These are phyloP conservation scores for Tokudaia muenninki DNA, from an alignment of 2,797 vertebrate genomes.

Conservation along the genomic window DNA sequence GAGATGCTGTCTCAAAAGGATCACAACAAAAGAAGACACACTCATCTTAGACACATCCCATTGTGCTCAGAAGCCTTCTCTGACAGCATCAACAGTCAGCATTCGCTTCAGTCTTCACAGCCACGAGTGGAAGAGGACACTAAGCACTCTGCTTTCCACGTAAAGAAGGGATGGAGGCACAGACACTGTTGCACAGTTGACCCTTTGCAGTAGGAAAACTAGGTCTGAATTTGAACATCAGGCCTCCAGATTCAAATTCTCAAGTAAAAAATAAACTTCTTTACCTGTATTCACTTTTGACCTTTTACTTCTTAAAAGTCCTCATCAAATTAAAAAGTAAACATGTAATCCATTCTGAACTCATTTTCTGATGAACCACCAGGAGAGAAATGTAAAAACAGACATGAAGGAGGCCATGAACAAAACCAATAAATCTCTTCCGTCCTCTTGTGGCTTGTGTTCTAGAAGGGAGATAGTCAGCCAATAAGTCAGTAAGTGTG, in stretches of 20 bases:
- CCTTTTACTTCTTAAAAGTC: background rate
- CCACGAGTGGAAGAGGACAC: too few species aligned
- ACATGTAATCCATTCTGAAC: background rate
- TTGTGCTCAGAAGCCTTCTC: background rate
- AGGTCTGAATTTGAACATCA: background rate
- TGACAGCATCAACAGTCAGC: background rate
- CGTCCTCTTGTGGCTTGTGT: too few species aligned
- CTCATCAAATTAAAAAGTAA: background rate
- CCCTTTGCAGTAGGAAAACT: background rate
- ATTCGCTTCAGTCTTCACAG: background rate
- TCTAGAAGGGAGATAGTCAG: background rate
- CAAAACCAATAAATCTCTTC: background rate
- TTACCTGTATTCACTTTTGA: background rate
- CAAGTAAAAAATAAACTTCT: background rate
- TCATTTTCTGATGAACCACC: background rate
- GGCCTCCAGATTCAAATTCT: background rate
- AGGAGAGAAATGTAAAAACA: background rate
- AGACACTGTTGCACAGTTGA: background rate
- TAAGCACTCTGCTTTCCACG: background rate
- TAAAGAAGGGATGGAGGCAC: background rate
- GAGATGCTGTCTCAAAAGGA: background rate
- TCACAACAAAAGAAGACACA: background rate
- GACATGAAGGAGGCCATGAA: background rate
- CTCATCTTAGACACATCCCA: background rate
- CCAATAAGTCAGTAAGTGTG: background rate